These are phyloP conservation scores for Lasiurus cinereus DNA, from an alignment of 2,113 vertebrate species.

Conservation along the genomic window DNA sequence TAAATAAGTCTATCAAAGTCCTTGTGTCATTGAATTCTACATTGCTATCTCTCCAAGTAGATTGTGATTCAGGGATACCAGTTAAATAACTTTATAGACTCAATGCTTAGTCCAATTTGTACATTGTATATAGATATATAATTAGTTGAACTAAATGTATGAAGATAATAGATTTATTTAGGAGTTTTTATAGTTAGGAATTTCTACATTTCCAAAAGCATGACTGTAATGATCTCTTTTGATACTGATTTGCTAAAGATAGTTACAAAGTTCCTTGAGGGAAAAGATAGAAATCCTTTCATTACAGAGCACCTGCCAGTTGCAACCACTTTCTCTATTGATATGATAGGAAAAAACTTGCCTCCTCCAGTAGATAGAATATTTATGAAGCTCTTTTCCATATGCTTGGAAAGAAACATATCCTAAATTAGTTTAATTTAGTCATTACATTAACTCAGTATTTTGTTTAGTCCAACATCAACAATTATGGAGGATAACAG, in stretches of 20 bases:
- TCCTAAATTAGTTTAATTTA: background rate
- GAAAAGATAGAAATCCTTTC: background rate
- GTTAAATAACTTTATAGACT: background rate
- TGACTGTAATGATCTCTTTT: background rate
- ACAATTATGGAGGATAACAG: background rate
- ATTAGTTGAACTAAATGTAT: background rate
- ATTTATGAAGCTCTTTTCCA: background rate
- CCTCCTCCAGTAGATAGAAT: background rate
- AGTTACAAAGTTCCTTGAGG: background rate
- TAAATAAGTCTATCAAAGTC: background rate
- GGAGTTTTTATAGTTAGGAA: background rate
- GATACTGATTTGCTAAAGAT: background rate
- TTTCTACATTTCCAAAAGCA: background rate
- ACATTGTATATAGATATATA: background rate
- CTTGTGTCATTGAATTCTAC: background rate
- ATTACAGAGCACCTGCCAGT: background rate
- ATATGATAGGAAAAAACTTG: background rate
- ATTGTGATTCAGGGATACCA: background rate
- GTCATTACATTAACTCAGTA: background rate
- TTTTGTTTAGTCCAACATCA: constrained; percentile 34
- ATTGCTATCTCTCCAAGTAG: background rate
- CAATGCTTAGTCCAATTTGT: background rate
- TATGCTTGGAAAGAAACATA: constrained; percentile 31
- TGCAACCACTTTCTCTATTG: background rate
- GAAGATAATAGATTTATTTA: background rate